A percentile compares a stretch with the other conserved stretches of the same genome.
Conservation (phyloP, 2,888 invertebrate species). For the Macaria liturata region DNA sequence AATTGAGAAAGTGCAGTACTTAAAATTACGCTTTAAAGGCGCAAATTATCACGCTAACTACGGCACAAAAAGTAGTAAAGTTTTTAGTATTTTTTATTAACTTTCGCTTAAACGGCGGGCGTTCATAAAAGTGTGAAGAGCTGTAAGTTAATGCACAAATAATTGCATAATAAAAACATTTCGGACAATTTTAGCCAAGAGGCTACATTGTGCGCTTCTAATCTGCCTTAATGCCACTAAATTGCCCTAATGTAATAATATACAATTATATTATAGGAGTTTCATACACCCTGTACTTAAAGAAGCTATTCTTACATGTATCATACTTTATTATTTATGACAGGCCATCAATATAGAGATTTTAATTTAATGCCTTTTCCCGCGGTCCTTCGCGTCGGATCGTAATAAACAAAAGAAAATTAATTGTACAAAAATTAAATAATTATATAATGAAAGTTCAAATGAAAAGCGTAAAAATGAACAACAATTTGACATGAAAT, state of each 20-base stretch:
- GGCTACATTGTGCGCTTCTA: conserved; percentile 36
- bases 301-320: not conserved
- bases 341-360: not conserved
- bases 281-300: conserved; percentile 3
- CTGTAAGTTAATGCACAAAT: conserved; percentile 49
- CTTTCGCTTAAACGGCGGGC: conserved; percentile 44
- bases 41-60: conserved; percentile 17
- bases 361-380: not conserved
- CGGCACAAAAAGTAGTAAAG: conserved; percentile 28
- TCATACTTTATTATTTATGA: conserved; percentile 6
- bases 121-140: conserved; percentile 39
- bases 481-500: too few relatives aligned
- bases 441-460: too few relatives aligned
- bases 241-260: conserved; percentile 13
- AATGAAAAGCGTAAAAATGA: too few relatives aligned
- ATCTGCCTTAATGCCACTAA: conserved; percentile 35
- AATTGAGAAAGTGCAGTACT: conserved; percentile 23
- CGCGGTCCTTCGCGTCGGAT: too few relatives aligned
- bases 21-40: conserved; percentile 7
- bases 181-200: conserved; percentile 31
- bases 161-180: conserved; percentile 45
- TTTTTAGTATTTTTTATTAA: conserved; percentile 9
- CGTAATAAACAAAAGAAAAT: too few relatives aligned
- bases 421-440: too few relatives aligned
- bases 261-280: conserved; percentile 8